Conservation (phyloP, 2,797 vertebrate species). For the Parauchenoglanis ngamensis region DNA sequence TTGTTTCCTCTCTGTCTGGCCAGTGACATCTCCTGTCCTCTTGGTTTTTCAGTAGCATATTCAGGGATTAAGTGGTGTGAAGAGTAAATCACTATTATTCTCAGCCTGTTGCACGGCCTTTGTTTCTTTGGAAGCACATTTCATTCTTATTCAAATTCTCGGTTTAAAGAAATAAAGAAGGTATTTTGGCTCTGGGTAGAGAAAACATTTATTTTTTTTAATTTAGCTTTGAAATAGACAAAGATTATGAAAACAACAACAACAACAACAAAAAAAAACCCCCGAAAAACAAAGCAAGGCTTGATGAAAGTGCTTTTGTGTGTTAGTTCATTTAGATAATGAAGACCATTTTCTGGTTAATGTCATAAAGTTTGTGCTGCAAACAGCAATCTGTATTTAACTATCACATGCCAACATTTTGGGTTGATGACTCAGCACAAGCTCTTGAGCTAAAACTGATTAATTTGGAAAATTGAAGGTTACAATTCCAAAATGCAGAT, state of each 20-base stretch:
- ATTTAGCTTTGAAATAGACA: not conserved
- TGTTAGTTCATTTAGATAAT: not conserved
- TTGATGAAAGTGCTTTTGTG: not conserved
- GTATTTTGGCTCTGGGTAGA: constrained; percentile 12
- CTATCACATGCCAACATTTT: not conserved
- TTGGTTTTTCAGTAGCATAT: constrained; percentile 52
- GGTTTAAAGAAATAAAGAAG: constrained; percentile 3
- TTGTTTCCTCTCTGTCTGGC: constrained; percentile 39
- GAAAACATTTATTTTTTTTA: not conserved
- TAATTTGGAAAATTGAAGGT: constrained; percentile 30
- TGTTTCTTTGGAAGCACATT: constrained; percentile 56
- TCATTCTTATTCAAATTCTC: constrained; percentile 56
- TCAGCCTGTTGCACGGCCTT: constrained; percentile 54
- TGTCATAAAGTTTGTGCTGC: constrained; percentile 13
- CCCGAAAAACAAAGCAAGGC: not conserved
- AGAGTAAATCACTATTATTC: constrained; percentile 61
- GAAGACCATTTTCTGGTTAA: not conserved
- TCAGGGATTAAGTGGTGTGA: constrained; percentile 62
- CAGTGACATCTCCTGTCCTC: constrained; percentile 21
- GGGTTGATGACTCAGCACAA: constrained; percentile 10
- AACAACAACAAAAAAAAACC: not conserved
- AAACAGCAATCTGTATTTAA: constrained; percentile 12
- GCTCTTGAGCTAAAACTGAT: constrained; percentile 13
- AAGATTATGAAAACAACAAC: not conserved
- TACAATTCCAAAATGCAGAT: not conserved